Evolutionary conservation across 2,113 vertebrate genomes (phyloP).

Genomic region (Aegithalos caudatus): DNA sequence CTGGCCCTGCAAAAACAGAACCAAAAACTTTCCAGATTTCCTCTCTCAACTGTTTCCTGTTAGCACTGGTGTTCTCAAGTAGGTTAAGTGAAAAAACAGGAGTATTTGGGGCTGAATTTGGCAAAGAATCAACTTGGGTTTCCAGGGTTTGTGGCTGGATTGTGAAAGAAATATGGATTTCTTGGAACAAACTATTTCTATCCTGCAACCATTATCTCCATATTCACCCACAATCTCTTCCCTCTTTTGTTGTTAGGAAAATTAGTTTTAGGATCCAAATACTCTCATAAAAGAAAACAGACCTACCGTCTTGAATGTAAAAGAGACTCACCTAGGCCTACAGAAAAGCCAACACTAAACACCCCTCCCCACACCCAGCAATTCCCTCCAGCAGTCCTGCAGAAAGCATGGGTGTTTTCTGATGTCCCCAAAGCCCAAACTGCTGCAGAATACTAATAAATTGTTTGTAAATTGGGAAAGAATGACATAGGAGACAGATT

Average conservation of each 20-base stretch:
- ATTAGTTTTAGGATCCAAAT: background rate
- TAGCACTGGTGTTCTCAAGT: background rate
- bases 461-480: background rate
- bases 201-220: background rate
- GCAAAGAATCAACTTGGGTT: background rate
- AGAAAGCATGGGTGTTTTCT: background rate
- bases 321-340: background rate
- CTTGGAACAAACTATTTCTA: background rate
- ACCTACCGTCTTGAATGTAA: background rate
- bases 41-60: background rate
- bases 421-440: background rate
- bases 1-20: background rate
- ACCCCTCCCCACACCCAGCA: rapidly evolving
- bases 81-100: background rate
- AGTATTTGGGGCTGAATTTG: background rate
- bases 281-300: background rate
- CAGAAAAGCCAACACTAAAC: background rate
- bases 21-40: background rate
- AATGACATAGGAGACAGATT: background rate
- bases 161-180: background rate
- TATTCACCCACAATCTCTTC: background rate
- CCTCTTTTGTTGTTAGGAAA: background rate
- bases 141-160: background rate
- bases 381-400: background rate
- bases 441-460: background rate